These are phyloP conservation scores for Sinotaia quadrata DNA, from an alignment of 2,888 invertebrate genomes.

Conservation along the genomic window DNA sequence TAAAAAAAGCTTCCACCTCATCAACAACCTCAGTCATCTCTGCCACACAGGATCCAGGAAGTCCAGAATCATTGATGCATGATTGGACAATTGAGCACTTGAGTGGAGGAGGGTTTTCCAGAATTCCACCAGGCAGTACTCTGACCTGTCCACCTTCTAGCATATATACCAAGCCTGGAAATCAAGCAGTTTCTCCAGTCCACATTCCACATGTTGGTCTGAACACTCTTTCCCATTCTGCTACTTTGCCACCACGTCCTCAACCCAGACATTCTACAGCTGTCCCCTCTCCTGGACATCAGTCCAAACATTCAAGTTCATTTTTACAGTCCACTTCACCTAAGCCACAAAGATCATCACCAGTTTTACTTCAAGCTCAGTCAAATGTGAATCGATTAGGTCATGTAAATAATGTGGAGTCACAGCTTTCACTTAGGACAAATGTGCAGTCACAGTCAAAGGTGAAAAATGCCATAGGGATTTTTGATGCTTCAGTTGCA, in stretches of 20 bases:
- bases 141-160: constrained; percentile 8
- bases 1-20: neutral
- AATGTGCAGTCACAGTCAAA: too few species aligned
- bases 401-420: too few species aligned
- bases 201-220: neutral
- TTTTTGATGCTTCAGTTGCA: neutral
- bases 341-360: neutral
- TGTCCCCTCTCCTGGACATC: neutral
- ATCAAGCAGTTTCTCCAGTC: neutral
- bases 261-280: neutral
- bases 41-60: constrained; percentile 6
- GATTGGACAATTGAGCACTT: constrained; percentile 50
- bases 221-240: constrained; percentile 4
- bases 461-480: too few species aligned
- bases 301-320: neutral
- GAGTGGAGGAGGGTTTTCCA: constrained; percentile 22
- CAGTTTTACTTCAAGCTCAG: too few species aligned
- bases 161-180: neutral
- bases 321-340: too few species aligned
- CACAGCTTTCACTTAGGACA: too few species aligned
- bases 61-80: constrained; percentile 43
- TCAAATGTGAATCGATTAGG: too few species aligned
- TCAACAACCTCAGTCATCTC: neutral
- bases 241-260: neutral
- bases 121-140: constrained; percentile 3